Base-by-base conservation (phyloP, 2,113 vertebrate genomes). In the Pollimyrus isidori region DNA sequence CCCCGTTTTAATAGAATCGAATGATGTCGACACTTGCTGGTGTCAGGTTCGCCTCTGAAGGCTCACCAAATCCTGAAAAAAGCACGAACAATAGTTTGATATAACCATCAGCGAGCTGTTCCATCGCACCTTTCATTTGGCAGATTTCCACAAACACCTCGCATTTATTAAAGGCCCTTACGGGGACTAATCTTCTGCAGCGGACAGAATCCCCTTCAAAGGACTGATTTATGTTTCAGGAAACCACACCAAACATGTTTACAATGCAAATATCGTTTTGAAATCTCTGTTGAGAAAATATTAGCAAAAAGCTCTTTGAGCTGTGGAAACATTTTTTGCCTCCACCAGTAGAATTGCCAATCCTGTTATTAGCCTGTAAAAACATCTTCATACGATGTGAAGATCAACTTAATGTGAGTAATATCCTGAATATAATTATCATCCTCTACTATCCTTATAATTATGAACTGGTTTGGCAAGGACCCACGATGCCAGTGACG, bases 141-240 rank as follows among this genome's bases (percentile, higher is more conserved):
- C 52, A 52, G 87, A 87, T 62, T 45, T 87, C 56, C 21, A 56
- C 52, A 87, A 50, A 58, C 3, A 9, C 56, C 42, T 35, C 35
- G 9, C 35, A 62, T 87, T 62, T 87, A 62, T 87, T 58, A 39
- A 62, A 62, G 65, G 49, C 26, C 30, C 39, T 87, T 53, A 86
- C 48, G 15, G 19, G 53, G 53, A 62, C 35, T 62, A 62, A 65
- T 87, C 87, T 87, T 35, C 87, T n/a, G 50, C 82, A 53, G 49
- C 50, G 85, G 85, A 52, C 50, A 39, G 85, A 53, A 53, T 39
- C 84, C n/a, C 26, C 30, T 87, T 87, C 56, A 87, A 87, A 62
- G 87, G 87, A 45, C 45, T 62, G 52, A 58, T 87, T 84, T 84
- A 84, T 84, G 42, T 84, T 45, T 42, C 35, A 2, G 26, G 62